These are phyloP conservation scores for Drosophila insularis DNA, from an alignment of 1,140 invertebrate species.

Conservation along the genomic window DNA sequence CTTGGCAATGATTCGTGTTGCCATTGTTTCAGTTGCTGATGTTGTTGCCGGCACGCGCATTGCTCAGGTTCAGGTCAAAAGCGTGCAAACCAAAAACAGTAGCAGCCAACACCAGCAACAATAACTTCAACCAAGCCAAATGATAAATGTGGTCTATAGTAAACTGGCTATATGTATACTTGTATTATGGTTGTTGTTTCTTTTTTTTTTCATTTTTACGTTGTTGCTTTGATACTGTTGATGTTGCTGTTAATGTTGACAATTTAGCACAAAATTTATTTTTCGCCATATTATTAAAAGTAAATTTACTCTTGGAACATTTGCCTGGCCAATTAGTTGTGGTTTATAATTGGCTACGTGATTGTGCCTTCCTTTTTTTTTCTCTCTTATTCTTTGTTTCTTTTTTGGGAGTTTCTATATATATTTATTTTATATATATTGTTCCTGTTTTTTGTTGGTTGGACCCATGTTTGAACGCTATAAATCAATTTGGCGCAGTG, in stretches of 20 bases:
- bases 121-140: neutral
- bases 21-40: constrained; percentile 45
- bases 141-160: constrained; percentile 45
- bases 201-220: constrained; percentile 18
- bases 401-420: neutral
- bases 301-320: constrained; percentile 67
- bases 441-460: constrained; percentile 10
- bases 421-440: constrained; percentile 1
- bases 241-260: constrained; percentile 64
- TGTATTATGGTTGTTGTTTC: constrained; percentile 10
- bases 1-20: constrained; percentile 45
- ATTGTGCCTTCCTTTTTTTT: constrained; percentile 22
- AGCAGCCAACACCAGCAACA: constrained; percentile 28
- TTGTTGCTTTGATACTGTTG: constrained; percentile 20
- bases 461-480: constrained; percentile 70
- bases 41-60: constrained; percentile 46
- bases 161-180: constrained; percentile 12
- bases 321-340: constrained; percentile 67
- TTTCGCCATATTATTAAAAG: constrained; percentile 63
- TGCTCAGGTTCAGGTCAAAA: constrained; percentile 68
- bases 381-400: constrained; percentile 9
- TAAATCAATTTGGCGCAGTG: constrained; percentile 72
- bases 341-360: constrained; percentile 73
- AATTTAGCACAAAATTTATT: constrained; percentile 77
- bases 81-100: constrained; percentile 69